Evolutionary conservation across 2,888 invertebrate genomes (phyloP).

Genomic region (Melipona bicolor): DNA sequence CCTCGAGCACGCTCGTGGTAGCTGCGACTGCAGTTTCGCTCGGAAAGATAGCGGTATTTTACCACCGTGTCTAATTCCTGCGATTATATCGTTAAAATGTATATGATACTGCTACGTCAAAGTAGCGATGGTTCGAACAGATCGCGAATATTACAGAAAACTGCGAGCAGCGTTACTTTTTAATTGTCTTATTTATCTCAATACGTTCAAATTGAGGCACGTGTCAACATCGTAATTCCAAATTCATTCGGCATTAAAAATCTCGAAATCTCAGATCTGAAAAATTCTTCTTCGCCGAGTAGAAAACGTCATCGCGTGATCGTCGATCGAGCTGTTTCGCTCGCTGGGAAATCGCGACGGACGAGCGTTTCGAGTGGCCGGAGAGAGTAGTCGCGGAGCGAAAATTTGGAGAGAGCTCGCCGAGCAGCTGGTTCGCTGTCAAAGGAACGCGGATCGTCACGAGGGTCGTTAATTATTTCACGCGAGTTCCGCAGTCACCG

Average conservation of each 20-base stretch:
- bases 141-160: background rate
- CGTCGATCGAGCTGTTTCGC: constrained; percentile 45
- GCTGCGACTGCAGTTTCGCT: background rate
- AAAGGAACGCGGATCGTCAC: constrained; percentile 51
- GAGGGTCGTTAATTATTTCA: constrained; percentile 82
- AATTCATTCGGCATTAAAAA: background rate
- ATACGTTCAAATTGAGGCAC: too few species aligned
- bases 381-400: constrained; percentile 54
- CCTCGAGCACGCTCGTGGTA: background rate
- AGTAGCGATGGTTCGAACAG: background rate
- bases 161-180: too few species aligned
- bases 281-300: background rate
- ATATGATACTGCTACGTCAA: too few species aligned
- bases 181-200: too few species aligned
- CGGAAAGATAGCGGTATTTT: background rate
- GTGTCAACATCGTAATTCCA: too few species aligned
- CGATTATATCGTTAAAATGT: too few species aligned
- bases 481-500: constrained; percentile 74
- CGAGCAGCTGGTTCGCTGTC: constrained; percentile 24
- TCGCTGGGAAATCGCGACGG: constrained; percentile 64
- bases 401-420: constrained; percentile 67
- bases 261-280: background rate
- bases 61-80: background rate
- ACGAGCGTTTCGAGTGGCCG: constrained; percentile 75
- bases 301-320: background rate